Conservation (phyloP, 2,113 vertebrate species). For the Alethe diademata region DNA sequence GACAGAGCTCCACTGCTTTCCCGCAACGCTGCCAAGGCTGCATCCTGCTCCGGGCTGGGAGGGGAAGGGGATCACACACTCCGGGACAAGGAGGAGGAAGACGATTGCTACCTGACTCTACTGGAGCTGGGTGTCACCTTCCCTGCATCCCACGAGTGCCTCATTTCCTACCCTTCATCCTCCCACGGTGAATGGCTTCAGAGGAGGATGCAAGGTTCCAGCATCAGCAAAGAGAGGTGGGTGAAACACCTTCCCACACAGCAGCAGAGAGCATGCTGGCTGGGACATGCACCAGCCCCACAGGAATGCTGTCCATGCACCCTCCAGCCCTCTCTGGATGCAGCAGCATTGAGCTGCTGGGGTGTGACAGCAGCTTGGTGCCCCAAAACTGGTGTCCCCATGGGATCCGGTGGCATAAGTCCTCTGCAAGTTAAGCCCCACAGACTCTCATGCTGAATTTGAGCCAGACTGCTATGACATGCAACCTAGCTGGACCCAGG, state of each 20-base stretch:
- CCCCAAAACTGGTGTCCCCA: not conserved
- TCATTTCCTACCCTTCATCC: not conserved
- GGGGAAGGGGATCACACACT: slow-evolving; percentile 55
- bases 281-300: not conserved
- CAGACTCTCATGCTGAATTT: not conserved
- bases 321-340: not conserved
- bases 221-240: not conserved
- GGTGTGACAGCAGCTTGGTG: not conserved
- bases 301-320: not conserved
- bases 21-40: slow-evolving; percentile 13
- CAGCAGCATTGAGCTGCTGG: not conserved
- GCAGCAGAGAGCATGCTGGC: not conserved
- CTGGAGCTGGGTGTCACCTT: not conserved
- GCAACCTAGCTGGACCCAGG: not conserved
- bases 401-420: accelerated
- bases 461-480: not conserved
- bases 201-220: not conserved
- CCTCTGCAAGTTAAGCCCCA: not conserved
- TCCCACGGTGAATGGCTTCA: not conserved
- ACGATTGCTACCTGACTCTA: not conserved
- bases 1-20: not conserved
- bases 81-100: slow-evolving; percentile 47
- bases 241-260: not conserved
- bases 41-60: slow-evolving; percentile 6
- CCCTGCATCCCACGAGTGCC: not conserved